phyloP scores from a whole-genome alignment of 1,140 invertebrate species.

The Diachasma alloeum region DNA sequence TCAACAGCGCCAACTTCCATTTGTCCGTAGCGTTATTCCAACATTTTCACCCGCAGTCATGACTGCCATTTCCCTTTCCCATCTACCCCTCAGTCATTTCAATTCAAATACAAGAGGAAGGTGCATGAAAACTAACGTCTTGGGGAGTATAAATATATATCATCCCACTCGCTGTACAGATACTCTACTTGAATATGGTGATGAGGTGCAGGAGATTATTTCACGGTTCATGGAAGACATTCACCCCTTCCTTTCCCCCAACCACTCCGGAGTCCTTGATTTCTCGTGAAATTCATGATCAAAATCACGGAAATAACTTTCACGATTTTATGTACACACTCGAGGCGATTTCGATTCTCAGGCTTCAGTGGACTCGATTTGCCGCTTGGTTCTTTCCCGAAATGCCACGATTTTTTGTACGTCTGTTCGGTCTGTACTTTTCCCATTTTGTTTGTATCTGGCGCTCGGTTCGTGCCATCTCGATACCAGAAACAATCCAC shows the following conservation, averaged over 20 bases:
- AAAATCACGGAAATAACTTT: neutral
- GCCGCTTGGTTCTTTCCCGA: neutral
- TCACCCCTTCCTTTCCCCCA: neutral
- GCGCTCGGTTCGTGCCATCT: neutral
- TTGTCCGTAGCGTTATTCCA: slow-evolving; percentile 2
- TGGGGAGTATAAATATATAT: slow-evolving; percentile 1
- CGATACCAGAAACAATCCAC: neutral
- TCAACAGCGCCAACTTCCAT: slow-evolving; percentile 12
- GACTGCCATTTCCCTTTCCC: neutral
- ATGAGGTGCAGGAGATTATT: slow-evolving; percentile 17
- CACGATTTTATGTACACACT: neutral
- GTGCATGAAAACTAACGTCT: slow-evolving; percentile 7
- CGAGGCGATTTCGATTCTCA: neutral
- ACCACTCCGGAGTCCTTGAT: neutral
- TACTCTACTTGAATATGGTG: slow-evolving; percentile 1
- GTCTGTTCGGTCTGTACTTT: neutral
- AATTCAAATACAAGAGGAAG: neutral
- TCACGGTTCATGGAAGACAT: neutral
- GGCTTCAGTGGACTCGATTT: neutral
- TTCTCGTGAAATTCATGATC: neutral
- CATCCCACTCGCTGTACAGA: neutral
- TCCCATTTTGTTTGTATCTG: neutral
- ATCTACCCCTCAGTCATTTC: neutral
- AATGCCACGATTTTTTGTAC: neutral
- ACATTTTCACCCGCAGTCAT: neutral